Evolutionary conservation across 2,113 vertebrate species (phyloP).

Genomic region (Myanophis thanlyinensis): DNA sequence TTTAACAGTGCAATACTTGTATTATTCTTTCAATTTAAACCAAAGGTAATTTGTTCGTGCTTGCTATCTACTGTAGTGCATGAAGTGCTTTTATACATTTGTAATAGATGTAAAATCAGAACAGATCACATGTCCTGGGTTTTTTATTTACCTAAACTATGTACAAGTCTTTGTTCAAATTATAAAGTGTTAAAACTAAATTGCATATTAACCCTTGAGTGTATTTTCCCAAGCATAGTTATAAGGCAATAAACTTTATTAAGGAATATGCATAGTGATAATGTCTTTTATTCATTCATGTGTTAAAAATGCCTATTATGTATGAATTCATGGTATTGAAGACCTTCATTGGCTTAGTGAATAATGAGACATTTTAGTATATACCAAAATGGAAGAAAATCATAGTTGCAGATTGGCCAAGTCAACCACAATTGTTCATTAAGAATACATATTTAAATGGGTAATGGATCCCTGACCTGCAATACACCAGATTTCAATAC

Average conservation of each 20-base stretch:
- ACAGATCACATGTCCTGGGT: constrained; percentile 60
- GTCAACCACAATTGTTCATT: not conserved
- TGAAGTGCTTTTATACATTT: constrained; percentile 76
- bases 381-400: not conserved
- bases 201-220: constrained; percentile 77
- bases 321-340: not conserved
- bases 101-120: constrained; percentile 73
- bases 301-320: not conserved
- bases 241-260: constrained; percentile 80
- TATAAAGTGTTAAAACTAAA: constrained; percentile 75
- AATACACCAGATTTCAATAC: not conserved
- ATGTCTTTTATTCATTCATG: constrained; percentile 47
- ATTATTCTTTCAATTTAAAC: constrained; percentile 74
- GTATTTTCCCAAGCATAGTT: constrained; percentile 80
- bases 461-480: not conserved
- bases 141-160: constrained; percentile 68
- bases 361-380: not conserved
- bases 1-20: constrained; percentile 78
- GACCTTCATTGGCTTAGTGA: not conserved
- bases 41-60: constrained; percentile 79
- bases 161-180: constrained; percentile 70
- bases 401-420: not conserved
- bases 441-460: not conserved
- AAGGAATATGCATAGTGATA: constrained; percentile 56
- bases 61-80: constrained; percentile 70